Percentiles rank a stretch among this genome's conserved stretches.
phyloP scores from a whole-genome alignment of 2,797 vertebrate species.

The Squalus acanthias region DNA sequence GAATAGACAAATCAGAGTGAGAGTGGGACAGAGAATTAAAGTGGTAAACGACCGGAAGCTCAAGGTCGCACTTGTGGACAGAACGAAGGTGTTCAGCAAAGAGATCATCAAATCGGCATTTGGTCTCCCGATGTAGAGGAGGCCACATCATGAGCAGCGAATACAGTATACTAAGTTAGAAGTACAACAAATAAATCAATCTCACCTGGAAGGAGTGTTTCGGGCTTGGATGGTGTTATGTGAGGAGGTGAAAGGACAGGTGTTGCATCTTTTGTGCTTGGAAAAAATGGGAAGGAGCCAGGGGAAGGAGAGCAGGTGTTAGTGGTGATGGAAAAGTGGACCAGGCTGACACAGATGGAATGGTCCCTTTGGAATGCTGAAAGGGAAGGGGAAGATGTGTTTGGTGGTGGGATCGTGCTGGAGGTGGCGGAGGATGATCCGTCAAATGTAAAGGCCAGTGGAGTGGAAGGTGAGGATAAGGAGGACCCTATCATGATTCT shows the following conservation, averaged over 20 bases:
- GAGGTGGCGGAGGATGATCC: background rate
- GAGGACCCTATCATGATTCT: background rate
- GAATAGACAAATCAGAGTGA: background rate
- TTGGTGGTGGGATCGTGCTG: background rate
- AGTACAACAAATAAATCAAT: background rate
- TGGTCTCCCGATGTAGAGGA: background rate
- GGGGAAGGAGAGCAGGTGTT: background rate
- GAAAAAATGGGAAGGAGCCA: background rate
- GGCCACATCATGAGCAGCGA: background rate
- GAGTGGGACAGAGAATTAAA: background rate
- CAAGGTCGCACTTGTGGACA: background rate
- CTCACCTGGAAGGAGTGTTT: background rate
- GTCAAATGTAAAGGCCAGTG: background rate
- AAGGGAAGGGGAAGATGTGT: background rate
- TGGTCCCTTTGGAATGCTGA: background rate
- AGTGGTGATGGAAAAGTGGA: background rate
- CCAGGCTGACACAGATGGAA: background rate
- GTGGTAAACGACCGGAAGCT: background rate
- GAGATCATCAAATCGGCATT: too few relatives aligned
- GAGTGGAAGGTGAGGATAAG: background rate
- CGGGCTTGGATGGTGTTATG: background rate
- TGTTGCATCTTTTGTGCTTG: background rate
- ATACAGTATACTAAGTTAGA: background rate
- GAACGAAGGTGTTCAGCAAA: too few relatives aligned
- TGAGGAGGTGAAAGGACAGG: background rate